Conservation (phyloP, 2,888 invertebrate genomes). For the Pediacus dermestoides region DNA sequence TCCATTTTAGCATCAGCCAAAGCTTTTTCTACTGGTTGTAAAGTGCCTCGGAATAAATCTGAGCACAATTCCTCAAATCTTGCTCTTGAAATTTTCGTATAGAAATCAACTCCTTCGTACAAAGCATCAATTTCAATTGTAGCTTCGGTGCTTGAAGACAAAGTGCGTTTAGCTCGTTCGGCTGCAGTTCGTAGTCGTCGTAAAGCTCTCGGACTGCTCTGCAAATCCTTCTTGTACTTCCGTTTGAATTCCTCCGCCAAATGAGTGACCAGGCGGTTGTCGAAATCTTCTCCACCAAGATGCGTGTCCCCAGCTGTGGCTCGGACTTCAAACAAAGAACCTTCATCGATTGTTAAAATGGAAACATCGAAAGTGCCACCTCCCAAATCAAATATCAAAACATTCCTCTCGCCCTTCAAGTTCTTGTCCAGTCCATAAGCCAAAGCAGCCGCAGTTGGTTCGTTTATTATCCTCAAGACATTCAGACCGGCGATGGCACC, state of each 20-base stretch:
- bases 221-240: conserved; percentile 68
- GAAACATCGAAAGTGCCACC: conserved; percentile 67
- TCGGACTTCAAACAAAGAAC: conserved; percentile 55
- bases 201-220: conserved; percentile 58
- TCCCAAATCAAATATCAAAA: conserved; percentile 53
- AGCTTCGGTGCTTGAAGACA: conserved; percentile 74
- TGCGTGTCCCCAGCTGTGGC: conserved; percentile 57
- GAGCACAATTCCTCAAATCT: conserved; percentile 73
- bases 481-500: conserved; percentile 65
- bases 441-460: conserved; percentile 36
- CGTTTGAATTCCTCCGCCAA: conserved; percentile 67
- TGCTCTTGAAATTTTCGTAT: conserved; percentile 68
- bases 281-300: conserved; percentile 49
- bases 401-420: conserved; percentile 13
- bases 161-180: conserved; percentile 72
- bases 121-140: conserved; percentile 72
- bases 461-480: conserved; percentile 63
- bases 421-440: conserved; percentile 17
- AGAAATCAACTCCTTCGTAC: conserved; percentile 69
- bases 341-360: conserved; percentile 62
- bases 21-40: conserved; percentile 69
- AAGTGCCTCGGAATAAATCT: conserved; percentile 64
- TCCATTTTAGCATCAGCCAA: conserved; percentile 77
- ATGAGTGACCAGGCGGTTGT: conserved; percentile 64
- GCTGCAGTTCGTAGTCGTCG: conserved; percentile 71